Conservation (phyloP, 1,140 invertebrate genomes). For the Hyphantria cunea region DNA sequence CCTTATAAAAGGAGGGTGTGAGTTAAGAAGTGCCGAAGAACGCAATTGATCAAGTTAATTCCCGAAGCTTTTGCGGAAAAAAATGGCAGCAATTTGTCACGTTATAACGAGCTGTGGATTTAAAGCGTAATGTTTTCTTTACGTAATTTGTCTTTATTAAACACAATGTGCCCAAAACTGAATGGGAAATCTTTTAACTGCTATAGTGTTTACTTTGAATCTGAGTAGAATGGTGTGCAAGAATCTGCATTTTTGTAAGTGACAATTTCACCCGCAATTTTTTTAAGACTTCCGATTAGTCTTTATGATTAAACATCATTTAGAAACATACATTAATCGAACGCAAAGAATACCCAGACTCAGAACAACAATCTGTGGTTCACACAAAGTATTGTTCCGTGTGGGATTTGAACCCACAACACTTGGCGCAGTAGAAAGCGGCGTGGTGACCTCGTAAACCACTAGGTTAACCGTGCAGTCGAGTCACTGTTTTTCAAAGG, state of each 20-base stretch:
- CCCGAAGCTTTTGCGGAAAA: slow-evolving; percentile 59
- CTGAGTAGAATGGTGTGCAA: not conserved
- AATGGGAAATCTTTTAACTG: not conserved
- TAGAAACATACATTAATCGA: no score
- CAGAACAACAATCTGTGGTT: no score
- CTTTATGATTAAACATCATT: no score
- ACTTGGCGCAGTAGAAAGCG: no score
- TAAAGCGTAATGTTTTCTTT: slow-evolving; percentile 38
- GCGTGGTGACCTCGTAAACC: no score
- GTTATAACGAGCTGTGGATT: slow-evolving; percentile 66
- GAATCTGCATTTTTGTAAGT: slow-evolving; percentile 10
- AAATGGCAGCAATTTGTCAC: slow-evolving; percentile 76
- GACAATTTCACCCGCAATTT: no score
- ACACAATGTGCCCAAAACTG: not conserved
- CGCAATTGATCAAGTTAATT: slow-evolving; percentile 78
- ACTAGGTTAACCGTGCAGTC: no score
- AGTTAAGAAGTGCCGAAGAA: slow-evolving; percentile 58
- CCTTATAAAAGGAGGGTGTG: slow-evolving; percentile 38
- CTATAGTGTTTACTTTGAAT: not conserved
- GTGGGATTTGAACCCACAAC: no score
- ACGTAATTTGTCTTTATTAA: slow-evolving; percentile 18
- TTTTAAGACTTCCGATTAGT: no score
- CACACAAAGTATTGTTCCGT: no score
- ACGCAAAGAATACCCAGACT: no score
- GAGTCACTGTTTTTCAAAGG: not conserved